phyloP scores from a whole-genome alignment of 1,140 invertebrate genomes.

The Trichonephila clavata region DNA sequence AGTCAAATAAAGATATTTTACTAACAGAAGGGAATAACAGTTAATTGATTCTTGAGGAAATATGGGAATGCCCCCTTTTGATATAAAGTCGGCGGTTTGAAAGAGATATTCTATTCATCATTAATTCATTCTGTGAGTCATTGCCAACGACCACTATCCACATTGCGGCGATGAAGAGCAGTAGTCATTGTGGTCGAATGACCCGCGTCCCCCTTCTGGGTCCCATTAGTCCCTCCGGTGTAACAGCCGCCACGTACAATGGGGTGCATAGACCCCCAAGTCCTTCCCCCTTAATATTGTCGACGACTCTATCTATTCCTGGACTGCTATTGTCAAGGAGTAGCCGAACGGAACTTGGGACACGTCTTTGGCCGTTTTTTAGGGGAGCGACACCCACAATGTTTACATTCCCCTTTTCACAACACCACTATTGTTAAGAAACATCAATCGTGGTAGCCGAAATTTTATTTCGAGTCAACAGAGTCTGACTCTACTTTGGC shows the following conservation, averaged over 20 bases:
- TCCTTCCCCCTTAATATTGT: constrained; percentile 66
- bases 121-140: constrained; percentile 76
- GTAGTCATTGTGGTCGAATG: constrained; percentile 73
- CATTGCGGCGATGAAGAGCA: constrained; percentile 67
- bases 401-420: constrained; percentile 72
- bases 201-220: constrained; percentile 64
- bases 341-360: constrained; percentile 25
- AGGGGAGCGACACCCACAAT: constrained; percentile 68
- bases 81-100: constrained; percentile 73
- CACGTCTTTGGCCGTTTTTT: constrained; percentile 60
- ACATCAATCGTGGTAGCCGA: constrained; percentile 36
- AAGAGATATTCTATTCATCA: constrained; percentile 77
- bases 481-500: background rate
- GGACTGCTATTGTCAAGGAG: constrained; percentile 55
- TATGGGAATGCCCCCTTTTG: constrained; percentile 48
- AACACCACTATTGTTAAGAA: constrained; percentile 40
- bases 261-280: constrained; percentile 26
- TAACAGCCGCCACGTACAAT: constrained; percentile 65
- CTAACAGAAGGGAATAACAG: background rate
- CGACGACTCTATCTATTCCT: constrained; percentile 68
- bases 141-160: constrained; percentile 70
- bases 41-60: constrained; percentile 42
- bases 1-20: background rate
- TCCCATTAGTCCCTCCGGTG: constrained; percentile 75
- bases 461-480: constrained; percentile 53